A percentile compares a stretch with the other conserved stretches of the same genome.
Evolutionary conservation across 1,140 invertebrate species (phyloP).

Genomic region (Scaptomyza graminum): DNA sequence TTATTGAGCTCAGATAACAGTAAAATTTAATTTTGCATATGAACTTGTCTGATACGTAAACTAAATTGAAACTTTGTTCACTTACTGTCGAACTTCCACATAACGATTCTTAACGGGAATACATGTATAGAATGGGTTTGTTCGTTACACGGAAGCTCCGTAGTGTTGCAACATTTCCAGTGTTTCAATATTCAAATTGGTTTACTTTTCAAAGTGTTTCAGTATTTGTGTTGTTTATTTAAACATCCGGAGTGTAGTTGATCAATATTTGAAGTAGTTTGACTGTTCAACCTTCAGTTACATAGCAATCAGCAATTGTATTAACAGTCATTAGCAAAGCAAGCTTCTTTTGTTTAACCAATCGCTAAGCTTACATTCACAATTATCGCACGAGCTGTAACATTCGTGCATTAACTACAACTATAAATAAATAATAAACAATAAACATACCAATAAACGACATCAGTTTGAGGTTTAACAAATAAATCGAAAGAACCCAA

Average conservation of each 20-base stretch:
- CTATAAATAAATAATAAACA: constrained; percentile 61
- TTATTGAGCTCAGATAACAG: neutral
- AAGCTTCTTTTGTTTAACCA: constrained; percentile 31
- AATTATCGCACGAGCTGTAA: constrained; percentile 39
- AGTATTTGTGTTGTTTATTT: neutral
- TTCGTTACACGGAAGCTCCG: too few species aligned
- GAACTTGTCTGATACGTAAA: too few species aligned
- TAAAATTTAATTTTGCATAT: neutral
- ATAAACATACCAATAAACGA: constrained; percentile 71
- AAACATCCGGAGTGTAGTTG: neutral
- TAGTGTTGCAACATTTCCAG: too few species aligned
- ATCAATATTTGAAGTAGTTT: neutral
- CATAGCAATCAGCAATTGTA: constrained; percentile 3
- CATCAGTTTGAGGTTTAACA: constrained; percentile 58
- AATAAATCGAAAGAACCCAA: constrained; percentile 53
- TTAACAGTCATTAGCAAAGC: neutral
- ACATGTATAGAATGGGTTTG: too few species aligned
- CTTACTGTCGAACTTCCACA: too few species aligned
- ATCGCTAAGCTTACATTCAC: constrained; percentile 38
- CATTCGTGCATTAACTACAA: constrained; percentile 31
- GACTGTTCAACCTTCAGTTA: neutral
- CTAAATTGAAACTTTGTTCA: too few species aligned
- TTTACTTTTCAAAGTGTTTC: neutral
- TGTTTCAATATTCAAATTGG: neutral
- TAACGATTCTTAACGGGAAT: too few species aligned